These are phyloP conservation scores for Perca schrenkii DNA, from an alignment of 2,113 vertebrate species.

Conservation along the genomic window DNA sequence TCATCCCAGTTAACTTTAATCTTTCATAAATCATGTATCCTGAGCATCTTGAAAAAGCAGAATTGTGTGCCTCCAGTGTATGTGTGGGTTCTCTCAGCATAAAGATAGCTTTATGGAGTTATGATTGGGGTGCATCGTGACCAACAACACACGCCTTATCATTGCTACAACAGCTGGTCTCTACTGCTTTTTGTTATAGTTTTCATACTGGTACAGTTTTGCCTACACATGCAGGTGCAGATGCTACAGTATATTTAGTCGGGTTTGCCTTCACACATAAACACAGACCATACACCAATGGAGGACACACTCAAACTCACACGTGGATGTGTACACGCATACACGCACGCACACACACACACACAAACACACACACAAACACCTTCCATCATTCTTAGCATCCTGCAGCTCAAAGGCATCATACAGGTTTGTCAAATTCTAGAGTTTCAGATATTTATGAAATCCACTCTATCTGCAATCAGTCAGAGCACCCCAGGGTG, in stretches of 20 bases:
- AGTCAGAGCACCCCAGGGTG: constrained; percentile 77
- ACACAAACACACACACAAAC: background rate
- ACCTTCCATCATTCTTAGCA: constrained; percentile 28
- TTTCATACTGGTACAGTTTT: constrained; percentile 12
- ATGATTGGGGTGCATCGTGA: constrained; percentile 68
- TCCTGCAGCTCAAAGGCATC: constrained; percentile 61
- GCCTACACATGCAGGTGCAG: constrained; percentile 6
- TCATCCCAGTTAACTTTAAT: constrained; percentile 51
- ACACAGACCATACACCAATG: background rate
- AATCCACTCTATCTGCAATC: constrained; percentile 79
- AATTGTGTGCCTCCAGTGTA: constrained; percentile 57
- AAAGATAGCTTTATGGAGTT: constrained; percentile 75
- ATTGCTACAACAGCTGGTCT: constrained; percentile 56
- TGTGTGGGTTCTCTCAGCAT: constrained; percentile 63
- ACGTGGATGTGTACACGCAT: background rate
- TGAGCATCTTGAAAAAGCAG: constrained; percentile 53
- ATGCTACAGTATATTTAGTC: background rate
- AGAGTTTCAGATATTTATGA: constrained; percentile 80
- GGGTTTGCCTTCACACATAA: constrained; percentile 6
- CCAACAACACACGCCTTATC: constrained; percentile 68
- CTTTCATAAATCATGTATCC: constrained; percentile 65
- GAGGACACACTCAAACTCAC: constrained; percentile 8
- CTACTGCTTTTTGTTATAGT: constrained; percentile 35
- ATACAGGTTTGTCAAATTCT: constrained; percentile 71
- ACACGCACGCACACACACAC: background rate